Evolutionary conservation across 2,113 vertebrate genomes (phyloP).

Genomic region (Salvelinus sp.): DNA sequence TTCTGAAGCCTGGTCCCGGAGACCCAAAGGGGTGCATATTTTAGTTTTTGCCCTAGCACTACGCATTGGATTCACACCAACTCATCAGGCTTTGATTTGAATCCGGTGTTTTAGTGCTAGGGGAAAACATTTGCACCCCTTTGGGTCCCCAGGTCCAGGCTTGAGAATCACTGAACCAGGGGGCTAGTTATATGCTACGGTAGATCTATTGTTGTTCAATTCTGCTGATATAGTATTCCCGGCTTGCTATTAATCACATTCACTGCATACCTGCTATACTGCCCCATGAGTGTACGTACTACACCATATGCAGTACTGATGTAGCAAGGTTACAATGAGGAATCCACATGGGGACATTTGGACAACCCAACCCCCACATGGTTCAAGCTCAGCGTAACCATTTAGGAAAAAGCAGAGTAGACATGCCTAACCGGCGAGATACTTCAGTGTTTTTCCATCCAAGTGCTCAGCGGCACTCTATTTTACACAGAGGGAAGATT

Average conservation of each 20-base stretch:
- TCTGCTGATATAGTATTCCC: conserved; percentile 25
- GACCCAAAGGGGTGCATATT: too few relatives aligned
- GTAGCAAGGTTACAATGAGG: neutral
- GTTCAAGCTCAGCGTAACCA: neutral
- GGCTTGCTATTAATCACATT: conserved; percentile 31
- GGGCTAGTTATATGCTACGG: conserved; percentile 15
- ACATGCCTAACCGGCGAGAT: neutral
- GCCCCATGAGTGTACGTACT: neutral
- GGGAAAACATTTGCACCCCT: too few relatives aligned
- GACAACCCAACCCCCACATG: neutral
- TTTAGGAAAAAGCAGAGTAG: neutral
- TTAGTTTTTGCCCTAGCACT: too few relatives aligned
- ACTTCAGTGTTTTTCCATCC: neutral
- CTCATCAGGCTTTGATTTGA: too few relatives aligned
- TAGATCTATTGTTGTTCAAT: conserved; percentile 37
- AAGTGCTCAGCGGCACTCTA: neutral
- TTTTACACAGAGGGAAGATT: neutral
- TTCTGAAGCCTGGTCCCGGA: too few relatives aligned
- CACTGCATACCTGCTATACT: conserved; percentile 34
- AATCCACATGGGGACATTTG: neutral
- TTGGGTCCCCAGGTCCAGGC: too few relatives aligned
- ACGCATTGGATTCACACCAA: too few relatives aligned
- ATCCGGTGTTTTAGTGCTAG: too few relatives aligned
- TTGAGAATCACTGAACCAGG: neutral
- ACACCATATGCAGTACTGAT: conserved; percentile 20